phyloP scores from a whole-genome alignment of 1,140 invertebrate genomes.

The Lutraria rhynchaena region DNA sequence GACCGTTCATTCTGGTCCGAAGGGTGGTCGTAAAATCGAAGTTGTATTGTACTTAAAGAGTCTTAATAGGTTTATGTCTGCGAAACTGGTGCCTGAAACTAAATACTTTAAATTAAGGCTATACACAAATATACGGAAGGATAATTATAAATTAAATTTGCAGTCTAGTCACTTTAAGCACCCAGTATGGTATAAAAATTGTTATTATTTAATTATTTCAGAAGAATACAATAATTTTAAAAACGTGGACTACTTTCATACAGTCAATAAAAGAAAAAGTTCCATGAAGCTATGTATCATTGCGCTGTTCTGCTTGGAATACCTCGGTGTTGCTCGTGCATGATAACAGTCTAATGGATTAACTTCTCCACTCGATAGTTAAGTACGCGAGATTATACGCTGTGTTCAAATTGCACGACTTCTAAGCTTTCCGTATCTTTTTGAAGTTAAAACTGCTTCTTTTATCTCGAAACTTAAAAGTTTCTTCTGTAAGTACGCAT shows the following conservation, averaged over 20 bases:
- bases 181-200: too few species aligned
- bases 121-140: too few species aligned
- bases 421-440: conserved; percentile 11
- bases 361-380: background rate
- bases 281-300: background rate
- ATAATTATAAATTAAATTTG: too few species aligned
- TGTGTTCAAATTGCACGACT: conserved; percentile 3
- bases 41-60: too few species aligned
- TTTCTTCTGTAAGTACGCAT: background rate
- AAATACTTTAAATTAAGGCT: too few species aligned
- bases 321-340: background rate
- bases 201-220: too few species aligned
- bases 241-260: background rate
- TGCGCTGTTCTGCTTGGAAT: background rate
- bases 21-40: too few species aligned
- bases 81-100: too few species aligned
- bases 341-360: background rate
- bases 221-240: too few species aligned
- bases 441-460: conserved; percentile 16
- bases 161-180: too few species aligned
- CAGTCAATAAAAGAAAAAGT: background rate
- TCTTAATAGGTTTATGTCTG: too few species aligned
- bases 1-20: too few species aligned
- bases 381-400: background rate
- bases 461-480: conserved; percentile 27